phyloP scores from a whole-genome alignment of 2,797 vertebrate genomes.

The Brachyalestes nurse region DNA sequence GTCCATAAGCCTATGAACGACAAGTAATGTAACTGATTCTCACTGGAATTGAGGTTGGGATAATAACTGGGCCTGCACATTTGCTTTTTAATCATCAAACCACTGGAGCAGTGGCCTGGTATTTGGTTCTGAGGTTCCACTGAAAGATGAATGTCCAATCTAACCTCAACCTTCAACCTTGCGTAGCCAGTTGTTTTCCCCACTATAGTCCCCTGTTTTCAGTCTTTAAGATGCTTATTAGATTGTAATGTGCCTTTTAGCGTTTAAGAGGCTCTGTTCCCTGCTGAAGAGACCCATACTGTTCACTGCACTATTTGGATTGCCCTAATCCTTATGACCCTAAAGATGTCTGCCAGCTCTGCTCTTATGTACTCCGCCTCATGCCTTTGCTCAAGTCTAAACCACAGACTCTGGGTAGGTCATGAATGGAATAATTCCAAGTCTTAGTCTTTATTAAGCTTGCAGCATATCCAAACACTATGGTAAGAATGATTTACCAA shows the following conservation, averaged over 20 bases:
- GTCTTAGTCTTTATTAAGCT: no score
- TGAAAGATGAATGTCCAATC: background rate
- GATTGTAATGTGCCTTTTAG: background rate
- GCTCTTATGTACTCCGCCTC: no score
- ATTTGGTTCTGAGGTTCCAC: background rate
- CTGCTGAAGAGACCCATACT: background rate
- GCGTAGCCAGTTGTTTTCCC: background rate
- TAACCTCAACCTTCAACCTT: background rate
- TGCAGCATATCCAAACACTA: no score
- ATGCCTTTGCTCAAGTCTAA: no score
- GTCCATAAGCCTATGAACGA: background rate
- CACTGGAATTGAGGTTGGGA: background rate
- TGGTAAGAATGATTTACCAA: no score
- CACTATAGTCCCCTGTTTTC: background rate
- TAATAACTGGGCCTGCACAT: background rate
- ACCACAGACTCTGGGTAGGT: no score
- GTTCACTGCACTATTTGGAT: background rate
- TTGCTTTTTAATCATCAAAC: slow-evolving; percentile 3
- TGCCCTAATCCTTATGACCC: no score
- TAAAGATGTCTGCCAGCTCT: no score
- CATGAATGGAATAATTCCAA: no score
- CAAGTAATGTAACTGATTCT: background rate
- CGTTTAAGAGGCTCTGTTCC: background rate
- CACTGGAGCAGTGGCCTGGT: background rate
- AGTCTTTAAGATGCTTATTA: background rate